A percentile compares a stretch with the other conserved stretches of the same genome.
Conservation (phyloP, 2,113 vertebrate species). For the Prionailurus viverrinus region DNA sequence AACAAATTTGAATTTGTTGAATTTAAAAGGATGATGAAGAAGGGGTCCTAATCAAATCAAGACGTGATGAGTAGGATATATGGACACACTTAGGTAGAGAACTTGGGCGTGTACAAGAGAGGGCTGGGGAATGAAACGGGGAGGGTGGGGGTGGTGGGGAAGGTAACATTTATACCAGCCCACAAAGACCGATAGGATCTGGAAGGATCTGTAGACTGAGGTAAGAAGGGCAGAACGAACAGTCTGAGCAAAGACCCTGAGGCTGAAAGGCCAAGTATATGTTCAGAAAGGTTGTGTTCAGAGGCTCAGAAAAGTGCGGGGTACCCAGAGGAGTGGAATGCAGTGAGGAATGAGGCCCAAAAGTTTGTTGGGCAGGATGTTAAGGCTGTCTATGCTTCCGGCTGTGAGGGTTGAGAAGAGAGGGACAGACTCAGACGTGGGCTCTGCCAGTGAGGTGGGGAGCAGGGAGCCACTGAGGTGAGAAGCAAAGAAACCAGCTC, state of each 20-base stretch:
- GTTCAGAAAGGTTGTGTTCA: background rate
- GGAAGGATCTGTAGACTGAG: too few species aligned
- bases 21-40: background rate
- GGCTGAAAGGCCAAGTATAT: background rate
- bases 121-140: background rate
- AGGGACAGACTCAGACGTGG: background rate
- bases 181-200: background rate
- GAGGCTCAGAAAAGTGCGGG: background rate
- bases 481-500: too few species aligned
- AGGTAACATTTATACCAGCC: background rate
- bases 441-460: background rate
- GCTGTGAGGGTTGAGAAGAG: background rate
- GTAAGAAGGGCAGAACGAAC: background rate
- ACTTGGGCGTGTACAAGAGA: rapidly evolving
- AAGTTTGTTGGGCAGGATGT: background rate
- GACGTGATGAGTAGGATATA: background rate
- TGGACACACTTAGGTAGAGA: background rate
- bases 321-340: too few species aligned
- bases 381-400: background rate
- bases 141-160: background rate
- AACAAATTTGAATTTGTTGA: background rate
- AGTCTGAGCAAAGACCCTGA: background rate
- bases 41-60: background rate
- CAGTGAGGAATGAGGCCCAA: background rate
- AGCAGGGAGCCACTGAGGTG: background rate